Evolutionary conservation across 2,797 vertebrate genomes (phyloP), one percentile per base, ranked within the genome.

Genomic region (Australoheros facetus): DNA sequence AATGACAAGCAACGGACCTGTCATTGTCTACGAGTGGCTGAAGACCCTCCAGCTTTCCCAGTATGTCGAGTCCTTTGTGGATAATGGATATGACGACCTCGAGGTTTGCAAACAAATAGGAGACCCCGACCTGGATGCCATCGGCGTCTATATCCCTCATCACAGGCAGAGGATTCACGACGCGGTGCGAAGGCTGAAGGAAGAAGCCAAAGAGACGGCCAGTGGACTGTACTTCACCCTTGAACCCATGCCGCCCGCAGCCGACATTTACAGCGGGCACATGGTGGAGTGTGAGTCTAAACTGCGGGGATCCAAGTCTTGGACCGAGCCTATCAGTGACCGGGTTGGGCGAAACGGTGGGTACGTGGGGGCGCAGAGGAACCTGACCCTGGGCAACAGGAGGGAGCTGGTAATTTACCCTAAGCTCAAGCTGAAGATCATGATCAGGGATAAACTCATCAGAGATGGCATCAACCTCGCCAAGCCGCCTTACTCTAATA

Each of bases 91-190:
- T 73, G 98, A 99, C 85, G 98, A 99, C 81, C 94, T 99, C 95
- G 98, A 99, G 95, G 98, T 99, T 37, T 99, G 98, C 94, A 99
- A 98, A 85, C 98, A 99, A 88, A 99, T 99, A 55, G 98, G 98
- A 39, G 97, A 99, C 88, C 98, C 98, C 3, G 98, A 99, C 95
- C 93, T 99, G 95, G 98, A 99, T 84, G 98, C 98, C 80, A 99
- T 99, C 91, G 98, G 98, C 75, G 98, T 99, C 39, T 96, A 96
- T 82, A 91, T 96, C 75, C 97, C 97, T 32, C 96, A 96, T 77
- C 98, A 99, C 95, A 93, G 98, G 64, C 96, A 96, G 82, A 95
- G 96, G 83, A 95, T 99, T 82, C 97, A 97, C 88, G 97, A 97
- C 58, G 98, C 98, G 34, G 98, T 99, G 87, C 90, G 94, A 75